A percentile compares a stretch with the other conserved stretches of the same genome.
phyloP scores from a whole-genome alignment of 2,888 invertebrate genomes.

The Leptinotarsa tumamoca region DNA sequence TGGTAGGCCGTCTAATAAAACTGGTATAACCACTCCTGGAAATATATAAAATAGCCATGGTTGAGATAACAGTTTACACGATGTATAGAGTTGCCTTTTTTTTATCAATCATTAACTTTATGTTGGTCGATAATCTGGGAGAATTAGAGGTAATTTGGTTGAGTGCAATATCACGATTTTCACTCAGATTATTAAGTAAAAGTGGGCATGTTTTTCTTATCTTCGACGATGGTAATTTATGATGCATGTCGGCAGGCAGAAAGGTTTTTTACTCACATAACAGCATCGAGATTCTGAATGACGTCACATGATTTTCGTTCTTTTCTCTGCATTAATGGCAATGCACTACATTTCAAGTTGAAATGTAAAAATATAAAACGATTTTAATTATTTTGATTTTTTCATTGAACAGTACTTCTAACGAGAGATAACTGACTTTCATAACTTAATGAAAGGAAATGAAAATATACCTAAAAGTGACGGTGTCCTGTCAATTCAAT shows the following conservation, averaged over 20 bases:
- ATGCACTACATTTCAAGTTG: neutral
- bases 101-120: conserved; percentile 22
- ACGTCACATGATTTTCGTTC: neutral
- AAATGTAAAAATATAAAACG: too few species aligned
- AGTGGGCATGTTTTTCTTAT: neutral
- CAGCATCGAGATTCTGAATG: neutral
- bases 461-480: too few species aligned
- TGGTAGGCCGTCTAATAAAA: conserved; percentile 45
- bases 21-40: conserved; percentile 45
- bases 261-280: neutral
- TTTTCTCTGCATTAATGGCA: neutral
- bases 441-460: too few species aligned
- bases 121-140: conserved; percentile 23
- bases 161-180: conserved; percentile 22
- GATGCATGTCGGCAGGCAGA: neutral
- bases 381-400: too few species aligned
- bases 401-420: too few species aligned
- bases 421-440: too few species aligned
- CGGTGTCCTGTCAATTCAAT: too few species aligned
- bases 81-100: conserved; percentile 10
- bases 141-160: conserved; percentile 27
- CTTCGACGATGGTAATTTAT: conserved; percentile 1
- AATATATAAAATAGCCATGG: conserved; percentile 42
- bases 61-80: conserved; percentile 13
- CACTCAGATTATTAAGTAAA: conserved; percentile 11